Conservation (phyloP, 2,888 invertebrate genomes). For the Cataglyphis altisquamis region DNA sequence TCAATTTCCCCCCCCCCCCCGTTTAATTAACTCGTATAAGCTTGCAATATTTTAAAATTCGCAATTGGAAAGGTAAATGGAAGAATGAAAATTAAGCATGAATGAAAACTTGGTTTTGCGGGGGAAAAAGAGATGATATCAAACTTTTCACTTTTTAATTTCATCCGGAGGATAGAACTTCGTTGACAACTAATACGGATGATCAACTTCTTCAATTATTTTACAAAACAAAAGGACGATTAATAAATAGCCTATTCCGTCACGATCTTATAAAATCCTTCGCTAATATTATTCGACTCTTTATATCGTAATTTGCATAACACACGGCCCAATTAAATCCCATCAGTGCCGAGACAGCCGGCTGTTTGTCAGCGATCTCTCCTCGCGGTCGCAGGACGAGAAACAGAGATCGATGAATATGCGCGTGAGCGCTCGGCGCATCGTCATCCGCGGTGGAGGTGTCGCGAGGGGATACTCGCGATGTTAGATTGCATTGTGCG, state of each 20-base stretch:
- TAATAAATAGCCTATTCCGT: not conserved
- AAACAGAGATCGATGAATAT: constrained; percentile 41
- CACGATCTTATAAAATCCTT: constrained; percentile 2
- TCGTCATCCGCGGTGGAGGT: constrained; percentile 29
- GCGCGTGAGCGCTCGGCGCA: constrained; percentile 50
- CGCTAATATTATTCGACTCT: not conserved
- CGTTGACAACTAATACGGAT: constrained; percentile 16
- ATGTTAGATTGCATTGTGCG: not conserved
- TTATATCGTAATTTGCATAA: constrained; percentile 25
- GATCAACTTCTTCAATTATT: not conserved
- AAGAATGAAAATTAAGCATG: not conserved
- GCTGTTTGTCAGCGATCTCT: constrained; percentile 37
- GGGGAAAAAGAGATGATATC: not conserved
- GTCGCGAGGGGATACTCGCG: constrained; percentile 28
- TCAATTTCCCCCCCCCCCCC: too few species aligned
- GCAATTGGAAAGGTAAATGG: not conserved
- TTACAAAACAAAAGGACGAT: not conserved
- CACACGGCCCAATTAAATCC: constrained; percentile 46
- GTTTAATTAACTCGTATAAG: not conserved
- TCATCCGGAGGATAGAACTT: not conserved
- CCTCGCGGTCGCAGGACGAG: constrained; percentile 1
- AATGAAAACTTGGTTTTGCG: not conserved
- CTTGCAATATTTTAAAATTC: not conserved
- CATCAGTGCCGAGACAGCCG: not conserved
- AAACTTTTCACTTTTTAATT: not conserved